Percentiles rank a stretch among this genome's conserved stretches.
phyloP scores from a whole-genome alignment of 2,888 invertebrate genomes.

The Drosophila anomalipes region DNA sequence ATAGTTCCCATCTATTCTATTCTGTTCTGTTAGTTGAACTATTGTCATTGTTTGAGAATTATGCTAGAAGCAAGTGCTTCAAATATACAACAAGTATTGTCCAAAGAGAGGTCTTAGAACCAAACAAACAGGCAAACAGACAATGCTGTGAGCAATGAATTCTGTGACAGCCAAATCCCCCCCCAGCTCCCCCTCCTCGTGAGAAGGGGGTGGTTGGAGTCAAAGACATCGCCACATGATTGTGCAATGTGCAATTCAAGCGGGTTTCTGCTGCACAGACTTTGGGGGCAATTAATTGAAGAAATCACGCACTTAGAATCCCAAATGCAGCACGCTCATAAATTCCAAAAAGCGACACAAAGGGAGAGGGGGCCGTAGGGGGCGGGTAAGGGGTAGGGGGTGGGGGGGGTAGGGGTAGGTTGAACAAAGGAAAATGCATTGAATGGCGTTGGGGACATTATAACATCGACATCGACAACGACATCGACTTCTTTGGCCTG shows the following conservation, averaged over 20 bases:
- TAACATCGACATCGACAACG: slow-evolving; percentile 50
- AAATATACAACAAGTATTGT: slow-evolving; percentile 46
- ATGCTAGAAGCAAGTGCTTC: slow-evolving; percentile 57
- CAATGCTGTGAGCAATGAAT: slow-evolving; percentile 60
- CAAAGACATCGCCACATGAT: slow-evolving; percentile 45
- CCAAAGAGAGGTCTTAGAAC: slow-evolving; percentile 42
- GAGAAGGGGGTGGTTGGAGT: slow-evolving; percentile 5
- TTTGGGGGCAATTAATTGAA: slow-evolving; percentile 73
- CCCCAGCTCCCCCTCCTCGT: slow-evolving; percentile 19
- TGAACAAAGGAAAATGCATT: slow-evolving; percentile 45
- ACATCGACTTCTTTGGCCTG: slow-evolving; percentile 55
- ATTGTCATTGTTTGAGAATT: slow-evolving; percentile 74
- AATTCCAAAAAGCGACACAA: slow-evolving; percentile 35
- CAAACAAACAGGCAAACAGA: slow-evolving; percentile 24
- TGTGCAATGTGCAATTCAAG: slow-evolving; percentile 58
- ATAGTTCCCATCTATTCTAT: slow-evolving; percentile 27
- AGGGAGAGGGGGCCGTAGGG: background rate
- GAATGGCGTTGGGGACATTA: slow-evolving; percentile 44
- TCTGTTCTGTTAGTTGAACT: slow-evolving; percentile 48
- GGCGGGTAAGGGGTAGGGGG: background rate
- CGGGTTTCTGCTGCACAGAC: slow-evolving; percentile 42
- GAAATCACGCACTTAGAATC: slow-evolving; percentile 73
- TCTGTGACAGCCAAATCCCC: background rate
- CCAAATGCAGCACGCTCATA: slow-evolving; percentile 51
- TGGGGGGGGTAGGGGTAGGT: background rate